These are phyloP conservation scores for Alethe diademata DNA, from an alignment of 2,113 vertebrate species.

Conservation along the genomic window DNA sequence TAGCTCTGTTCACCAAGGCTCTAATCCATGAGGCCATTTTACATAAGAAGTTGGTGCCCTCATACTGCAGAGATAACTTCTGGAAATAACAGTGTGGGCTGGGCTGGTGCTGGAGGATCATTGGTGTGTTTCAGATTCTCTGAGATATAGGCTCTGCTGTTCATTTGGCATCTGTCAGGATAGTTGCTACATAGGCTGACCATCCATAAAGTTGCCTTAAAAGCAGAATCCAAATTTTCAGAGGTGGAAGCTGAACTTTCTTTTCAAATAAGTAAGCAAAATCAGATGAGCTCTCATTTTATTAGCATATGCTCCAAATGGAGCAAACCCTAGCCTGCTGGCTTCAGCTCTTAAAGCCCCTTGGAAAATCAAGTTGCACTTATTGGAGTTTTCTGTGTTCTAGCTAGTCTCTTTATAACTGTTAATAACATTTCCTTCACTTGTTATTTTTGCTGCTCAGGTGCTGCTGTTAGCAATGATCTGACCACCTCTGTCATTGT, in stretches of 20 bases:
- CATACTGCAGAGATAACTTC: neutral
- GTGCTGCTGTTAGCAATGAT: conserved; percentile 31
- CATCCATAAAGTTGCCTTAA: neutral
- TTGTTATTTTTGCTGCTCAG: conserved; percentile 2
- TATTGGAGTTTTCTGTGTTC: neutral
- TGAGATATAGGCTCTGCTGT: neutral
- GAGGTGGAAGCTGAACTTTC: neutral
- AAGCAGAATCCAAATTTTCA: neutral
- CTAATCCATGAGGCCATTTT: neutral
- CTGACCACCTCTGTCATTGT: neutral
- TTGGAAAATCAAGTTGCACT: neutral
- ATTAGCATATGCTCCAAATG: neutral
- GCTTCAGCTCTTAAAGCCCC: neutral
- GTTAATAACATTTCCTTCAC: neutral
- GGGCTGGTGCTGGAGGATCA: neutral
- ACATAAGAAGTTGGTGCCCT: neutral
- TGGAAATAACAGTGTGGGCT: neutral
- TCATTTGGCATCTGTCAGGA: neutral
- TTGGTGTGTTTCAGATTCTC: neutral
- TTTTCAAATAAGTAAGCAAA: neutral
- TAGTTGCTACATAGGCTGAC: neutral
- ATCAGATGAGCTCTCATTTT: neutral
- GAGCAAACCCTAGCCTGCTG: neutral
- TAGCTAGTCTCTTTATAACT: neutral
- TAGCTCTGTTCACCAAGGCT: neutral